Evolutionary conservation across 2,888 invertebrate genomes (phyloP), one percentile per base, ranked within the genome.

Genomic region (Drosophila anomelani): DNA sequence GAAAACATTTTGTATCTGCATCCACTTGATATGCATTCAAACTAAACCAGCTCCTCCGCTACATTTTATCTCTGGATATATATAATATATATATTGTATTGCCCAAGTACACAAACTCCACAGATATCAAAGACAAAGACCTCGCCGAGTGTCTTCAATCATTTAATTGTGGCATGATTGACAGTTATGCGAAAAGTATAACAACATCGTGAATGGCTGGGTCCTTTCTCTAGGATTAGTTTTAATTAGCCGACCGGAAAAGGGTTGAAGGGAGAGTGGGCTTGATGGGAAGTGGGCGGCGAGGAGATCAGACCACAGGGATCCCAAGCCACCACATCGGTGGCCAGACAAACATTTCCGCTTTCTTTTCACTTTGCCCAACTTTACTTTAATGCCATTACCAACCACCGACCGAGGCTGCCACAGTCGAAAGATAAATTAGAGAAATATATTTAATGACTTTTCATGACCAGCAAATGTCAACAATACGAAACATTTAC

Each of bases 401-500:
- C 78, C 61, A 58, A 61, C 71, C 74, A 66, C 55, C 62, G 72
- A 67, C 38, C 67, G 46, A 67, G 38, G 72, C 81, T 80, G 80
- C 74, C 81, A 81, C 70, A 67, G 71, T 61, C 67, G 54, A 70
- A 72, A 87, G 76, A 81, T 86, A 87, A 83, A 87, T 81, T 86
- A 78, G 85, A 79, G 80, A 80, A 88, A 77, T 81, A 81, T 75
- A 81, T 79, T 82, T 84, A 87, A 84, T 88, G 85, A 88, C 84
- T 88, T 84, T 85, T 80, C 85, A 81, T 85, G 88, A 84, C 86
- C 85, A 85, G 85, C 85, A 85, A 85, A 80, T 85, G 85, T 86
- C 85, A 85, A 86, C 85, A 80, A 84, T 82, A 75, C 70, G 80
- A 66, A 84, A 79, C 81, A 83, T 81, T 83, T 80, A 85, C 75